Conservation (phyloP, 2,113 vertebrate genomes). For the Peromyscus leucopus region DNA sequence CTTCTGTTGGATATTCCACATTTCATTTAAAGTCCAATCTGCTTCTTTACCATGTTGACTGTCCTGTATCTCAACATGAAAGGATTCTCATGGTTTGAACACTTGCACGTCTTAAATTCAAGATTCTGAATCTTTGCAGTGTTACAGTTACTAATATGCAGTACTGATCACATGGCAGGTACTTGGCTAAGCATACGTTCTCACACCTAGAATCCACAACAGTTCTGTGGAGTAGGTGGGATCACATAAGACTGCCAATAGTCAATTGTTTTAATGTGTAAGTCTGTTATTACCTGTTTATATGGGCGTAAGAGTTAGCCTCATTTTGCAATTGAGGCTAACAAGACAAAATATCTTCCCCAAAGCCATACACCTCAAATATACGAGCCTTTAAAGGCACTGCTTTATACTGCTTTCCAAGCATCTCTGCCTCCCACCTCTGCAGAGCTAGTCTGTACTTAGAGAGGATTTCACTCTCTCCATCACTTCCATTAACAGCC, state of each 20-base stretch:
- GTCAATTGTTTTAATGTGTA: neutral
- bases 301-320: neutral
- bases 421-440: neutral
- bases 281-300: neutral
- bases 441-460: neutral
- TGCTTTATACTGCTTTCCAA: neutral
- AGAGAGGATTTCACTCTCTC: neutral
- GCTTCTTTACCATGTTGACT: neutral
- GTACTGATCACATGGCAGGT: neutral
- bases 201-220: neutral
- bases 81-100: neutral
- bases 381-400: neutral
- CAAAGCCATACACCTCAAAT: neutral
- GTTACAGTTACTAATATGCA: neutral
- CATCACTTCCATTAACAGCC: neutral
- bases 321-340: neutral
- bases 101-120: neutral
- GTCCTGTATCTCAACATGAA: neutral
- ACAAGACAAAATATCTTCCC: neutral
- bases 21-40: conserved; percentile 31
- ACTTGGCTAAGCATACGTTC: neutral
- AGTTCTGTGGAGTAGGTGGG: neutral
- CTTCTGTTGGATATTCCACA: neutral
- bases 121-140: neutral
- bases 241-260: neutral